These are phyloP conservation scores for Otocyon megalotis DNA, from an alignment of 2,113 vertebrate genomes.

Conservation along the genomic window DNA sequence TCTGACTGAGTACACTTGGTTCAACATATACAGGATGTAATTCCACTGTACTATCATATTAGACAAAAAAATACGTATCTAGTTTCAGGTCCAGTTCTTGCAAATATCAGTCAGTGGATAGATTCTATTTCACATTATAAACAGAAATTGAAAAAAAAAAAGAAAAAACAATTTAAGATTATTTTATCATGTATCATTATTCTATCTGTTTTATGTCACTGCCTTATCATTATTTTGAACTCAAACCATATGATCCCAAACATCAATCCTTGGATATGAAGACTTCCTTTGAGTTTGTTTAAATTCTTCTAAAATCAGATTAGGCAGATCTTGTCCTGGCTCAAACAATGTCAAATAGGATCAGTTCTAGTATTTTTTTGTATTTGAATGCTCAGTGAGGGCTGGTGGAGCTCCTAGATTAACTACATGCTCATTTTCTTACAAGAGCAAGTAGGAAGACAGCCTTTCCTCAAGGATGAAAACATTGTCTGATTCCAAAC, in stretches of 20 bases:
- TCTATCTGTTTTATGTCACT: background rate
- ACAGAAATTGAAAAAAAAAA: background rate
- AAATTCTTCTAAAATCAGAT: background rate
- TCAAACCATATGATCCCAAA: background rate
- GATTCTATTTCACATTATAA: background rate
- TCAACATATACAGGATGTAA: background rate
- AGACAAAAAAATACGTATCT: background rate
- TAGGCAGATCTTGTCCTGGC: background rate
- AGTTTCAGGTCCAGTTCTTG: background rate
- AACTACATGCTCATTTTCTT: background rate
- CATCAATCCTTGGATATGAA: background rate
- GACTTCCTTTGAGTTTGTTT: background rate
- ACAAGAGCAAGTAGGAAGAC: background rate
- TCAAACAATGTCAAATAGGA: background rate
- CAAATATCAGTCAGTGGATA: background rate
- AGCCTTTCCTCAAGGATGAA: background rate
- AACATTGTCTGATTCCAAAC: background rate
- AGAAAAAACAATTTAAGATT: conserved; percentile 7
- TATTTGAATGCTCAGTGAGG: background rate
- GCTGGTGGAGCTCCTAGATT: background rate
- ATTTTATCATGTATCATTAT: background rate
- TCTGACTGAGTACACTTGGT: background rate
- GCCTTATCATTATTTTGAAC: background rate
- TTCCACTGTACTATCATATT: background rate
- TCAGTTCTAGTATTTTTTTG: background rate